Percentiles rank a stretch among this genome's conserved stretches.
Evolutionary conservation across 2,113 vertebrate species (phyloP).

Genomic region (Montifringilla adamsi): DNA sequence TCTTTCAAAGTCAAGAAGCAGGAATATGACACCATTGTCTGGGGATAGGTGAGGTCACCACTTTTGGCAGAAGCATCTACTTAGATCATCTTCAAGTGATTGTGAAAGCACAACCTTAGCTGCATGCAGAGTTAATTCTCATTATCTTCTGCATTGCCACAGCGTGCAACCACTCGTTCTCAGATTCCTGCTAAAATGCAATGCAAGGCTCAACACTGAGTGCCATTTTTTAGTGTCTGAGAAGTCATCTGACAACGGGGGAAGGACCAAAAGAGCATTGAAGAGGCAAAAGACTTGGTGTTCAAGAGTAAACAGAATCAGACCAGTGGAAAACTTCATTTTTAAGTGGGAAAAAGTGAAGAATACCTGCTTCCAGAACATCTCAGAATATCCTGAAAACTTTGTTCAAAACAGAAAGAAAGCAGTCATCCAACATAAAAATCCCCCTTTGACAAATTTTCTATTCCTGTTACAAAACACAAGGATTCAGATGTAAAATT

Average conservation of each 20-base stretch:
- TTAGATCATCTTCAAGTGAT: constrained; percentile 54
- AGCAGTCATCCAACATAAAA: not conserved
- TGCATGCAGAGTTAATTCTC: constrained; percentile 45
- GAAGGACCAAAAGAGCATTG: not conserved
- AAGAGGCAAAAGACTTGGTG: constrained; percentile 8
- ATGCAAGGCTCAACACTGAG: not conserved
- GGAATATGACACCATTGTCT: not conserved
- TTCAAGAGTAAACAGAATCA: constrained; percentile 47
- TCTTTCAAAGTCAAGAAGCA: not conserved
- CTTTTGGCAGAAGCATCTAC: constrained; percentile 39
- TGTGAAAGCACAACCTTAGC: constrained; percentile 37
- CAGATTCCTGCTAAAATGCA: constrained; percentile 26
- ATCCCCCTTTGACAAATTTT: not conserved
- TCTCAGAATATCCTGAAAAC: not conserved
- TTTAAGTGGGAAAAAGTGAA: constrained; percentile 8
- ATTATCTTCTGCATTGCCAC: constrained; percentile 31
- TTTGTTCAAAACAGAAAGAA: not conserved
- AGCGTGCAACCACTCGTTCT: constrained; percentile 36
- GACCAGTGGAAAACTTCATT: not conserved
- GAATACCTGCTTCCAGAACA: not conserved
- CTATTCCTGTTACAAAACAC: not conserved
- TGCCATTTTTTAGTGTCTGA: not conserved
- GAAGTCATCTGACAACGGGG: constrained; percentile 5
- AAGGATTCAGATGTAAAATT: not conserved
- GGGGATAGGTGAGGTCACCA: constrained; percentile 48